Base-by-base conservation (phyloP, 2,113 vertebrate genomes). In the Amphiprion percula region DNA sequence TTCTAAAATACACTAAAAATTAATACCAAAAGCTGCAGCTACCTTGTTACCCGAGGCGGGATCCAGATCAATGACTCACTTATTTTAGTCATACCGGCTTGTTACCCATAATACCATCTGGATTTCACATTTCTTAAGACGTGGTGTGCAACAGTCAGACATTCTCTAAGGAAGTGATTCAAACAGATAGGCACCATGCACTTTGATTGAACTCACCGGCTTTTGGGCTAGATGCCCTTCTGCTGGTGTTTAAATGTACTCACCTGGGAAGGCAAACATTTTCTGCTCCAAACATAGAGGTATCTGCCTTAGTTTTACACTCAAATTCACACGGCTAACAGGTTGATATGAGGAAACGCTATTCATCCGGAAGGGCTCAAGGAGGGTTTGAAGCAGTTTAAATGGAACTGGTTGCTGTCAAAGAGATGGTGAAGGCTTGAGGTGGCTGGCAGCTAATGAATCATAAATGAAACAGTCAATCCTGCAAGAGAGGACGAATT, bases 101-200 rank as follows among this genome's bases (percentile, higher is more conserved):
- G 46, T 64, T 76, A 72, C 62, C 60, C 54, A 56, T 52, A 79
- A 55, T 66, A 52, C 30, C 72, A 61, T 75, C 23, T 73, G 67
- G 69, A 56, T 83, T 79, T 79, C 59, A 52, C 46, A 54, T 70
- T 78, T 75, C 26, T 61, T 61, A 16, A 71, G 30, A 74, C 15
- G 24, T 64, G 59, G 47, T 41, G 70, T 69, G 64, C 49, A 77
- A 23, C 64, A 73, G 46, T 53, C 47, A 58, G 30, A 8, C 33
- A 33, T 72, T 62, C 39, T 65, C n/a, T 49, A 11, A 78, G 73
- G 50, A 77, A 21, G 30, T 44, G 65, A 68, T 68, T 68, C 19
- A 59, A 74, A 67, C 60, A 74, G 65, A 78, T 68, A 68, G 30
- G 53, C 33, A 63, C 65, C 30, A 30, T 16, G 16, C 65, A 71